phyloP scores from a whole-genome alignment of 2,797 vertebrate species.

The Erpetoichthys calabaricus region DNA sequence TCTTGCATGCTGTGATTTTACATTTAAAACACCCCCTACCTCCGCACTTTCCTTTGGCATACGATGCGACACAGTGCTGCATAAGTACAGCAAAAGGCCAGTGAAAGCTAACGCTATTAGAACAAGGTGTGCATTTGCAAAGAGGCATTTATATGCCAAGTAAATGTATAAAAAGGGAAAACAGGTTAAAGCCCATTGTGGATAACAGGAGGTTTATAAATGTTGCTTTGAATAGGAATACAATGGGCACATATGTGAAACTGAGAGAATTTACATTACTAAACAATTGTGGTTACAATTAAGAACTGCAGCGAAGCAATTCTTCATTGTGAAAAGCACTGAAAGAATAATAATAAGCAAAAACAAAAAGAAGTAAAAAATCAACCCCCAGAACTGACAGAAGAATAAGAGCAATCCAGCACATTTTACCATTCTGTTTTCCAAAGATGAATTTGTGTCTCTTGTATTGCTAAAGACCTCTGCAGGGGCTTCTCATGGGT shows the following conservation, averaged over 20 bases:
- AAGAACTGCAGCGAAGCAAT: neutral
- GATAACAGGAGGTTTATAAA: neutral
- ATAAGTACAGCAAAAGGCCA: too few relatives aligned
- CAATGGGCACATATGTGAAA: neutral
- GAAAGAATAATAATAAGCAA: neutral
- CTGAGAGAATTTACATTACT: neutral
- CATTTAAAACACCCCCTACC: too few relatives aligned
- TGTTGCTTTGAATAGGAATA: neutral
- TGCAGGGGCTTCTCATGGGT: neutral
- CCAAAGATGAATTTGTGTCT: neutral
- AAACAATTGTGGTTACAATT: slow-evolving; percentile 1
- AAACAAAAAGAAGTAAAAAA: neutral
- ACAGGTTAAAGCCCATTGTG: slow-evolving; percentile 3
- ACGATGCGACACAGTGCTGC: too few relatives aligned
- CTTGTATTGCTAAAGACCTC: neutral
- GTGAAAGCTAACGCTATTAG: neutral
- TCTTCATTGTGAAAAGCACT: slow-evolving; percentile 3
- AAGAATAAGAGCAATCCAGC: neutral
- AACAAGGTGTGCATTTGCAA: neutral
- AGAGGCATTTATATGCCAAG: slow-evolving; percentile 1
- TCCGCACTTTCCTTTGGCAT: too few relatives aligned
- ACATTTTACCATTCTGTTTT: neutral
- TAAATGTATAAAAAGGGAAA: neutral
- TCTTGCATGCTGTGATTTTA: too few relatives aligned
- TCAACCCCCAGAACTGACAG: neutral